phyloP scores from a whole-genome alignment of 2,797 vertebrate species.

The Phylloscopus collybita region DNA sequence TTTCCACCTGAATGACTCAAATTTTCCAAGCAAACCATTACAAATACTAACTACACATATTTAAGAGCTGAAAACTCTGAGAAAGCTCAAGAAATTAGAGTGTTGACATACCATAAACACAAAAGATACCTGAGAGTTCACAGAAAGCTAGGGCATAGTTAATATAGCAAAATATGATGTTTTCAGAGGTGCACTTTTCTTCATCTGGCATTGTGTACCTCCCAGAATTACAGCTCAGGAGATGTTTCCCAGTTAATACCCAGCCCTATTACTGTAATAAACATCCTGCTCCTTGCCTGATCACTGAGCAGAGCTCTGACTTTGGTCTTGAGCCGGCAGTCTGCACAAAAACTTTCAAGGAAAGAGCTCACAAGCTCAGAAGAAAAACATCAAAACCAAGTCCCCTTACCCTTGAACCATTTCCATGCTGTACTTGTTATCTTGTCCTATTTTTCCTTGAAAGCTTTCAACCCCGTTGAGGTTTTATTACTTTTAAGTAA shows the following conservation, averaged over 20 bases:
- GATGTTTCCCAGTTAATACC: neutral
- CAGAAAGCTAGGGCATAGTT: neutral
- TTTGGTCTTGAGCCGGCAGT: neutral
- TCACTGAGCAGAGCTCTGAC: neutral
- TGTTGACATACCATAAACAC: neutral
- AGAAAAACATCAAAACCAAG: neutral
- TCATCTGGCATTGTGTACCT: neutral
- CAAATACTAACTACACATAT: neutral
- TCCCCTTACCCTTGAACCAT: neutral
- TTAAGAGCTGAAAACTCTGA: neutral
- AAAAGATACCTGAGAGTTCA: neutral
- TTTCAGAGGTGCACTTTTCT: neutral
- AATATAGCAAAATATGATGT: rapidly evolving
- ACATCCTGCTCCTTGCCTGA: neutral
- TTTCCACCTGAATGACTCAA: neutral
- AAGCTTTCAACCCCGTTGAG: neutral
- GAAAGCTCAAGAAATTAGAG: neutral
- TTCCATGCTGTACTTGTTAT: neutral
- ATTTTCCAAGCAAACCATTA: neutral
- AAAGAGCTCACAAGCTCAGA: neutral
- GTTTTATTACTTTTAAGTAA: neutral
- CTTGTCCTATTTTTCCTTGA: neutral
- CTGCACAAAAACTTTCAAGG: neutral
- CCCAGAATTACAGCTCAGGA: neutral
- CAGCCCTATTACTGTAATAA: neutral